Evolutionary conservation across 1,140 invertebrate species (phyloP).

Genomic region (Drosophila grimshawi): DNA sequence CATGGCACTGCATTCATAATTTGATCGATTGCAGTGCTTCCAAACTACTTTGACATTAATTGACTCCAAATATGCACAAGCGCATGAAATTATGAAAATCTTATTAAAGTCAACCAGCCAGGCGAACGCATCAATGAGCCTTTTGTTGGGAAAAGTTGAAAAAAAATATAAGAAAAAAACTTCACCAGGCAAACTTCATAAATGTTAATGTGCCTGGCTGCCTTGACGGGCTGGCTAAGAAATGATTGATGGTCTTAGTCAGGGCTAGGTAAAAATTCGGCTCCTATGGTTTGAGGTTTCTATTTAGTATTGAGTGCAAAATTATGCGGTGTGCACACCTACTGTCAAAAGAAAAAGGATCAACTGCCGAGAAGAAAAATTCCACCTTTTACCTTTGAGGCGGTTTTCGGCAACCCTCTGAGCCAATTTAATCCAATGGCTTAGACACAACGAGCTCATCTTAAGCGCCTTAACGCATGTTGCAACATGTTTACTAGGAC

Average conservation of each 20-base stretch:
- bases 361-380: slow-evolving; percentile 47
- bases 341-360: slow-evolving; percentile 51
- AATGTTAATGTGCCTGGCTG: slow-evolving; percentile 73
- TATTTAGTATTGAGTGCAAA: slow-evolving; percentile 62
- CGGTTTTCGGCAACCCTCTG: slow-evolving; percentile 36
- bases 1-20: slow-evolving; percentile 62
- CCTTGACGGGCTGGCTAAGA: slow-evolving; percentile 54
- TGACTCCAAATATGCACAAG: slow-evolving; percentile 82
- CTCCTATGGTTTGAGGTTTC: slow-evolving; percentile 50
- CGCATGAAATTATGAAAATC: slow-evolving; percentile 81
- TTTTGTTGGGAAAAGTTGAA: slow-evolving; percentile 31
- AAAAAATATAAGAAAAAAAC: slow-evolving; percentile 32
- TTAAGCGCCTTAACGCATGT: slow-evolving; percentile 68
- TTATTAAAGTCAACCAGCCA: slow-evolving; percentile 73
- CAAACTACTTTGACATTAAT: slow-evolving; percentile 81
- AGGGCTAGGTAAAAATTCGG: slow-evolving; percentile 44
- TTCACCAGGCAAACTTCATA: slow-evolving; percentile 67
- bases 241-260: slow-evolving; percentile 72
- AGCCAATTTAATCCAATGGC: slow-evolving; percentile 74
- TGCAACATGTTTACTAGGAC: slow-evolving; percentile 61
- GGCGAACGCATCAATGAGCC: slow-evolving; percentile 14
- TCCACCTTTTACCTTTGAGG: slow-evolving; percentile 59
- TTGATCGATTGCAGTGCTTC: slow-evolving; percentile 71
- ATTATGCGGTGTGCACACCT: slow-evolving; percentile 62
- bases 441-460: slow-evolving; percentile 64